phyloP scores from a whole-genome alignment of 2,888 invertebrate genomes.

The Phalera bucephala region DNA sequence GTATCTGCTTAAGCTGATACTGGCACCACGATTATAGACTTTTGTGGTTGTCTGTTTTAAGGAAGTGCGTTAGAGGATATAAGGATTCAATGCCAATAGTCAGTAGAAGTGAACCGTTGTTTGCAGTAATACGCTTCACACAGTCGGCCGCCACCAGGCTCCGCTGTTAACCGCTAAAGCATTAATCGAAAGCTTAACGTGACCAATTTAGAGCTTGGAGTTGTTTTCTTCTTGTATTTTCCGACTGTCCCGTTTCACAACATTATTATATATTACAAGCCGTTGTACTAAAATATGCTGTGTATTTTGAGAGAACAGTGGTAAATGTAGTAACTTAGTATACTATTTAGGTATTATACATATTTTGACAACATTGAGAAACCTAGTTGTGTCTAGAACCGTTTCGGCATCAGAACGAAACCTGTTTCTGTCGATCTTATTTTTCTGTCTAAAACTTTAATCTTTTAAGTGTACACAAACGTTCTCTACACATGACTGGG shows the following conservation, averaged over 20 bases:
- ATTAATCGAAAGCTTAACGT: conserved; percentile 77
- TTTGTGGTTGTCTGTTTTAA: not conserved
- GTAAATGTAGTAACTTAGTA: conserved; percentile 45
- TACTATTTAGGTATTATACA: conserved; percentile 32
- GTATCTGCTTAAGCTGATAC: conserved; percentile 2
- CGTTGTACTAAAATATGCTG: conserved; percentile 51
- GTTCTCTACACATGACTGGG: conserved; percentile 39
- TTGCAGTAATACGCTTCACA: conserved; percentile 55
- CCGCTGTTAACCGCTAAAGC: conserved; percentile 63
- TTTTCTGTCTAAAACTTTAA: conserved; percentile 1
- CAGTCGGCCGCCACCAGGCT: conserved; percentile 45
- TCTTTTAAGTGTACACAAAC: not conserved
- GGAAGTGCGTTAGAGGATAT: conserved; percentile 7
- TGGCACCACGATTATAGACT: not conserved
- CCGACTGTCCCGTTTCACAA: conserved; percentile 72
- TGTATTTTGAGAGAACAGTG: conserved; percentile 40
- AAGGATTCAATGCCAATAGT: conserved; percentile 25
- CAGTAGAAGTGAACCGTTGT: conserved; percentile 43
- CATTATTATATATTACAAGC: conserved; percentile 57
- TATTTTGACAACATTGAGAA: conserved; percentile 44
- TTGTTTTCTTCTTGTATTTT: conserved; percentile 75
- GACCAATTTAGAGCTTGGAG: conserved; percentile 78
- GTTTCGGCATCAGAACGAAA: no score
- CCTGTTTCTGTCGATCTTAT: no score
- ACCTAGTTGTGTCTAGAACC: conserved; percentile 39